phyloP scores from a whole-genome alignment of 2,888 invertebrate species.

The Polia nebulosa region DNA sequence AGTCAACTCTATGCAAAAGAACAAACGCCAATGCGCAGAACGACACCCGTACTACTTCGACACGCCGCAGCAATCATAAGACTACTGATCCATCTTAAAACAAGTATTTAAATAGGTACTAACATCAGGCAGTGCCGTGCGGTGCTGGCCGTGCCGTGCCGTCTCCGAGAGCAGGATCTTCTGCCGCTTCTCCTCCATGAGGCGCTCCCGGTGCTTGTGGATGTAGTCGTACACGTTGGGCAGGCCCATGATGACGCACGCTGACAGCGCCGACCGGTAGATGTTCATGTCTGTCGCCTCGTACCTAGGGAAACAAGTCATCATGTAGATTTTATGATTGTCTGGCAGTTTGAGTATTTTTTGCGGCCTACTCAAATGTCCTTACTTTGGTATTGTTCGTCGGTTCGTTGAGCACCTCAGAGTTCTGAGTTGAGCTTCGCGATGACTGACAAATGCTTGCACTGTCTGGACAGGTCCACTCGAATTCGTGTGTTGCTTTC shows the following conservation, averaged over 20 bases:
- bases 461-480: too few species aligned
- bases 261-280: conserved; percentile 97
- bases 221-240: conserved; percentile 98
- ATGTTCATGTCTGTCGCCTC: conserved; percentile 98
- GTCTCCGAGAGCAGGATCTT: conserved; percentile 92
- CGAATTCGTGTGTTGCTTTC: too few species aligned
- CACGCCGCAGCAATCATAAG: neutral
- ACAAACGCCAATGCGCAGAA: neutral
- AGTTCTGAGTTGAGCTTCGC: too few species aligned
- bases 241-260: conserved; percentile 96
- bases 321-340: too few species aligned
- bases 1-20: neutral
- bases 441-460: too few species aligned
- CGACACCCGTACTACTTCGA: neutral
- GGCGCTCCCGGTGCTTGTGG: conserved; percentile 95
- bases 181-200: conserved; percentile 97
- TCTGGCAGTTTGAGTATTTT: too few species aligned
- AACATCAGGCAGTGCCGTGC: conserved; percentile 87
- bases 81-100: neutral
- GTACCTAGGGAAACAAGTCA: conserved; percentile 89
- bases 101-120: conserved; percentile 55
- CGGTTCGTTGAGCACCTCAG: too few species aligned
- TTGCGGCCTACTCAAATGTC: too few species aligned
- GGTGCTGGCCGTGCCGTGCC: conserved; percentile 86
- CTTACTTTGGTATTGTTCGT: too few species aligned